Evolutionary conservation across 2,888 invertebrate species (phyloP).

Genomic region (Sphaerophoria rueppellii): DNA sequence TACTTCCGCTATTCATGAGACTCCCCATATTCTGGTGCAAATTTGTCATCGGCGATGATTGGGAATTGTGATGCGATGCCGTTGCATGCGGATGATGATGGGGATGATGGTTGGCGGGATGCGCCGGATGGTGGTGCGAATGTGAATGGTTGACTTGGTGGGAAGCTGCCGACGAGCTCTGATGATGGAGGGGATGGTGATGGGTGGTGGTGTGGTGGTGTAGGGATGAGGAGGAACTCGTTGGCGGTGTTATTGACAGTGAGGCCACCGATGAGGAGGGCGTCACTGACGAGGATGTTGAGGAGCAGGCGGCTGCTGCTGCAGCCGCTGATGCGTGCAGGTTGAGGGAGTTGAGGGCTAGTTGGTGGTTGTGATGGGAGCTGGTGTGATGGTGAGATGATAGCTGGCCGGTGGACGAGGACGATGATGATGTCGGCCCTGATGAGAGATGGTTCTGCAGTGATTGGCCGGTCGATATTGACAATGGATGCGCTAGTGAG

Average conservation of each 20-base stretch:
- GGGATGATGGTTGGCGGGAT: slow-evolving; percentile 76
- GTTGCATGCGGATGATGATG: slow-evolving; percentile 78
- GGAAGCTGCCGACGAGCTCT: slow-evolving; percentile 64
- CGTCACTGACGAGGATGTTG: slow-evolving; percentile 71
- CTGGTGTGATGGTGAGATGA: slow-evolving; percentile 74
- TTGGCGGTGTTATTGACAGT: slow-evolving; percentile 69
- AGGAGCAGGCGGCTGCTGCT: slow-evolving; percentile 66
- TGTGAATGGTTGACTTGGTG: slow-evolving; percentile 75
- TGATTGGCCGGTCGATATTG: slow-evolving; percentile 78
- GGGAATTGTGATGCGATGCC: slow-evolving; percentile 80
- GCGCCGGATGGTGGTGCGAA: slow-evolving; percentile 75
- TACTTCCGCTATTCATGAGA: slow-evolving; percentile 82
- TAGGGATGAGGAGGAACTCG: slow-evolving; percentile 73
- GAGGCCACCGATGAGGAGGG: slow-evolving; percentile 72
- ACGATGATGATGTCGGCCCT: slow-evolving; percentile 76
- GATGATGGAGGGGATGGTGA: slow-evolving; percentile 73
- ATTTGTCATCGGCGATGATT: slow-evolving; percentile 81
- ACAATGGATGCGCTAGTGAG: slow-evolving; percentile 82
- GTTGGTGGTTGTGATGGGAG: slow-evolving; percentile 78
- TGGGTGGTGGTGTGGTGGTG: slow-evolving; percentile 65
- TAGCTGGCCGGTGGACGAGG: slow-evolving; percentile 75
- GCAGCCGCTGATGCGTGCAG: slow-evolving; percentile 74
- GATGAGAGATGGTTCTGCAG: slow-evolving; percentile 80
- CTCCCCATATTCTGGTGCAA: slow-evolving; percentile 82
- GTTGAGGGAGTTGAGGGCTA: slow-evolving; percentile 79